These are phyloP conservation scores for Tridacna gigas DNA, from an alignment of 2,888 invertebrate genomes.

Conservation along the genomic window DNA sequence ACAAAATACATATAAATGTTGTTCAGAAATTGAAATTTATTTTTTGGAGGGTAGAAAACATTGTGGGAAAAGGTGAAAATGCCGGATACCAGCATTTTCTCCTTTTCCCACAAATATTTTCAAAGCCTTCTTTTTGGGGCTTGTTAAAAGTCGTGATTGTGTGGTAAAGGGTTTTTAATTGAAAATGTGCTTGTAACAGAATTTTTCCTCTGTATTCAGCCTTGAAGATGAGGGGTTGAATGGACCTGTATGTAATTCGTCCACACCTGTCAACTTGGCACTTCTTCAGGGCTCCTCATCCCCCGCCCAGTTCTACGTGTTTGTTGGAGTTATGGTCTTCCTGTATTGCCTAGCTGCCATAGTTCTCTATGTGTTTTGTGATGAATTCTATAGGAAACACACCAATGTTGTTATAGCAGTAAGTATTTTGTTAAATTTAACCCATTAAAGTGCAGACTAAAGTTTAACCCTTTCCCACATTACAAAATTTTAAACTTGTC, in stretches of 20 bases:
- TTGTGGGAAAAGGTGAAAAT: too few relatives aligned
- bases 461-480: neutral
- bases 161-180: too few relatives aligned
- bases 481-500: neutral
- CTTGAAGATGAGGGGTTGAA: slow-evolving; percentile 65
- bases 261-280: slow-evolving; percentile 5
- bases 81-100: too few relatives aligned
- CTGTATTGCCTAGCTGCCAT: slow-evolving; percentile 86
- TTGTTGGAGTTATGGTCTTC: slow-evolving; percentile 89
- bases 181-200: too few relatives aligned
- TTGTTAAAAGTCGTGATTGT: too few relatives aligned
- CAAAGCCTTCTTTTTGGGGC: too few relatives aligned
- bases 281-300: slow-evolving; percentile 70
- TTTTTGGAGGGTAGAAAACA: too few relatives aligned
- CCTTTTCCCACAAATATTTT: too few relatives aligned
- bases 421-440: slow-evolving; percentile 75
- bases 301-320: slow-evolving; percentile 89
- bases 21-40: too few relatives aligned
- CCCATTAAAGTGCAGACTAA: too few relatives aligned
- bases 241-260: slow-evolving; percentile 46
- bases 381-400: slow-evolving; percentile 83
- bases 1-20: too few relatives aligned
- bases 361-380: slow-evolving; percentile 86
- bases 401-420: slow-evolving; percentile 86
- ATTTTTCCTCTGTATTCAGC: slow-evolving; percentile 41